Evolutionary conservation across 2,113 vertebrate genomes (phyloP).

Genomic region (Gadus chalcogrammus): DNA sequence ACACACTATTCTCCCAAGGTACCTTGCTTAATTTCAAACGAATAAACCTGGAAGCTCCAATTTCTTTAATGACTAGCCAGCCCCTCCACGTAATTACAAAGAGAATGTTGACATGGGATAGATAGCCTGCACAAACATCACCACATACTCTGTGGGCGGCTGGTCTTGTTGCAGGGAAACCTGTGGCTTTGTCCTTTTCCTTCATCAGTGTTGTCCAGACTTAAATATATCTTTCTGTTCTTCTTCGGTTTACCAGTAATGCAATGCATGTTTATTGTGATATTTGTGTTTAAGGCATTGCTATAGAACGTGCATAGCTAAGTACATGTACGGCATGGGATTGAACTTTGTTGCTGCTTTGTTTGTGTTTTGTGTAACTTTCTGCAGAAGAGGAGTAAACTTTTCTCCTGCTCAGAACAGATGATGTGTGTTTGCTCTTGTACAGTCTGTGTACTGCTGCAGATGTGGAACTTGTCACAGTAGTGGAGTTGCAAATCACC

Average conservation of each 20-base stretch:
- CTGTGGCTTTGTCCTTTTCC: not conserved
- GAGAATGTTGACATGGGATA: constrained; percentile 31
- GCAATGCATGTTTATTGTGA: too few species aligned
- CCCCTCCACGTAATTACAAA: constrained; percentile 49
- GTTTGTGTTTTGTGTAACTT: too few species aligned
- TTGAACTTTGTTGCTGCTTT: too few species aligned
- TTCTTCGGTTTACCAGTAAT: too few species aligned
- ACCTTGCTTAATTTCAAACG: too few species aligned
- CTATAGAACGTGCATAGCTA: too few species aligned
- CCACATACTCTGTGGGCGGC: constrained; percentile 13
- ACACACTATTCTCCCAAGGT: too few species aligned
- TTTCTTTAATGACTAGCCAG: constrained; percentile 34
- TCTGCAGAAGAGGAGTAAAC: too few species aligned
- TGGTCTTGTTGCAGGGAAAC: constrained; percentile 11
- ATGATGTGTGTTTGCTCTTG: not conserved
- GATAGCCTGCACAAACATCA: not conserved
- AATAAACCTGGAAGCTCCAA: not conserved
- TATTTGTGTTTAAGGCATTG: too few species aligned
- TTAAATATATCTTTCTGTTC: too few species aligned
- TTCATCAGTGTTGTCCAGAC: not conserved
- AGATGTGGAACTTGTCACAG: constrained; percentile 25
- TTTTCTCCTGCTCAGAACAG: not conserved
- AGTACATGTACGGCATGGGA: too few species aligned
- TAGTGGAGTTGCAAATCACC: constrained; percentile 22
- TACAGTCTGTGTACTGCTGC: constrained; percentile 18